phyloP scores from a whole-genome alignment of 1,140 invertebrate genomes.

The Diabrotica virgifera region DNA sequence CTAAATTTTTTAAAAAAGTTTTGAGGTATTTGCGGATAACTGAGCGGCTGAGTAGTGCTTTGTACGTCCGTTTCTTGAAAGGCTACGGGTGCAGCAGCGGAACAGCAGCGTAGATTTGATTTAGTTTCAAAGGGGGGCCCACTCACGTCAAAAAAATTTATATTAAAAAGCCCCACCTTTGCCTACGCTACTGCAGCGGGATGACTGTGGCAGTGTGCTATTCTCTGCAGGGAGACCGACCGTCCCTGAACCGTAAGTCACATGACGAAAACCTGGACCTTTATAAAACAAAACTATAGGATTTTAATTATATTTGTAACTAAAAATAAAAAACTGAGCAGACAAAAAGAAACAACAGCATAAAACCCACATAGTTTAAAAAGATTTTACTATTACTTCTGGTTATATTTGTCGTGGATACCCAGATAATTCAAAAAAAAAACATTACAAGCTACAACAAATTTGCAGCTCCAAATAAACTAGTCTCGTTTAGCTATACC shows the following conservation, averaged over 20 bases:
- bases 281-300: not conserved
- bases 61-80: conserved; percentile 46
- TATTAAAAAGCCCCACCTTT: not conserved
- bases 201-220: conserved; percentile 25
- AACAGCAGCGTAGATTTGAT: not conserved
- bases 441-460: too few species aligned
- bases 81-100: conserved; percentile 37
- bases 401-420: too few species aligned
- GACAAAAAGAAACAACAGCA: too few species aligned
- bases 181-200: conserved; percentile 3
- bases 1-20: conserved; percentile 12
- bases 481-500: too few species aligned
- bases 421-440: too few species aligned
- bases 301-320: too few species aligned
- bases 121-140: too few species aligned
- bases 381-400: too few species aligned
- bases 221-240: conserved; percentile 39
- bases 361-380: too few species aligned
- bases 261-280: not conserved
- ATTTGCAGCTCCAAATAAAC: too few species aligned
- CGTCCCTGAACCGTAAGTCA: conserved; percentile 29
- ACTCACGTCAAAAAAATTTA: too few species aligned
- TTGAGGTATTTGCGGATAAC: conserved; percentile 42
- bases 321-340: too few species aligned
- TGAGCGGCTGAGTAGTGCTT: conserved; percentile 42